Evolutionary conservation across 2,797 vertebrate genomes (phyloP).

Genomic region (Enteromius unitaeniatus): DNA sequence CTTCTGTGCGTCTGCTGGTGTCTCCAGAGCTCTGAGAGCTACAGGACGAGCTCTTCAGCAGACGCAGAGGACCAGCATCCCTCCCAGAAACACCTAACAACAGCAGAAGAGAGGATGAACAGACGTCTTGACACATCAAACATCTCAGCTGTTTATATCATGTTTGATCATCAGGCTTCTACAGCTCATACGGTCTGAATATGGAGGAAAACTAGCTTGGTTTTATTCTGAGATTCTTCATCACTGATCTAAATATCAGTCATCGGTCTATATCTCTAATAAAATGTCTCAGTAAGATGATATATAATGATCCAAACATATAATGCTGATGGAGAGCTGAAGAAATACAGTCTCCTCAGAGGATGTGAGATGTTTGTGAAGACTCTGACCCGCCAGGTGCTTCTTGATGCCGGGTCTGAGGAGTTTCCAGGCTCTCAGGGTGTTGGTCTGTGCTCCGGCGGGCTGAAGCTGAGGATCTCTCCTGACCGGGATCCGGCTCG

Average conservation of each 20-base stretch:
- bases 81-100: slow-evolving; percentile 65
- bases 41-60: slow-evolving; percentile 60
- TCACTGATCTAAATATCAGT: too few species aligned
- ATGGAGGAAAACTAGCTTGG: not conserved
- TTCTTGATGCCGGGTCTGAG: slow-evolving; percentile 64
- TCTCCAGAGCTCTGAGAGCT: slow-evolving; percentile 51
- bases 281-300: not conserved
- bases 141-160: too few species aligned
- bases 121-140: too few species aligned
- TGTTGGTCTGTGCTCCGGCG: slow-evolving; percentile 54
- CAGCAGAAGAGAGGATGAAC: not conserved
- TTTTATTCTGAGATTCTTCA: not conserved
- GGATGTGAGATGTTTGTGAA: too few species aligned
- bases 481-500: slow-evolving; percentile 78
- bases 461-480: slow-evolving; percentile 51
- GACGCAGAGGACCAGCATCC: slow-evolving; percentile 57
- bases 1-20: slow-evolving; percentile 53
- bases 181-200: not conserved
- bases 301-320: not conserved
- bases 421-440: slow-evolving; percentile 71
- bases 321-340: not conserved
- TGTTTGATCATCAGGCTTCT: too few species aligned
- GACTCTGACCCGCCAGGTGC: slow-evolving; percentile 63
- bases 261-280: not conserved
- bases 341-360: too few species aligned